Evolutionary conservation across 1,140 invertebrate genomes (phyloP), one percentile per base, ranked within the genome.

Genomic region (Littorina saxatilis): DNA sequence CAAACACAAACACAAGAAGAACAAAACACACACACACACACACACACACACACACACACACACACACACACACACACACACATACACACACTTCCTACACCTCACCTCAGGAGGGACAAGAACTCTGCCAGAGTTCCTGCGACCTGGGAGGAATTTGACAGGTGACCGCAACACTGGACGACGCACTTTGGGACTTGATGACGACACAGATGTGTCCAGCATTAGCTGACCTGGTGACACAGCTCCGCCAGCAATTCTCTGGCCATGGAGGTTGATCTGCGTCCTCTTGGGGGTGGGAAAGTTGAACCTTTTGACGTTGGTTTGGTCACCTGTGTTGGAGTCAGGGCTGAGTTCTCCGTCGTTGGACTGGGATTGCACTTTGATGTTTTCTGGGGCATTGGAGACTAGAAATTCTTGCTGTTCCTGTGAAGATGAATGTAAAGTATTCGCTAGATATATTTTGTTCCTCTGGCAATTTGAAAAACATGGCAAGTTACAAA

Each of bases 341-440:
- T 77, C 72, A 20, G 82, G 82, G 40, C 82, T 83, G 52, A 66
- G 80, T 58, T 83, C 82, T 39, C 50, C 74, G 27, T 68, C 58
- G 13, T 80, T 39, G 35, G 13, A 23, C 43, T 73, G 80, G 35
- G 81, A 55, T 52, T 81, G 82, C 15, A 81, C 66, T 47, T 85
- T 85, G 58, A 85, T 70, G 32, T 75, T 83, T 47, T 85, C 84
- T 66, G 86, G 81, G 37, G 82, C 82, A 70, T 86, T 86, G 61
- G 82, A 50, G 0, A 81, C 70, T 11, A 87, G 76, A 52, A 88
- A 84, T 4, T 88, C 80, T 61, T 87, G 81, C 63, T 88, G 87
- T 74, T 88, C 85, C 50, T 78, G 58, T 68, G 43, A 55, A 15
- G 1, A 5, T 7, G 17, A 58, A 0, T n/a, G 27, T 23, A 20